Evolutionary conservation across 2,888 invertebrate species (phyloP).

Genomic region (Melangyna quadrimaculata): DNA sequence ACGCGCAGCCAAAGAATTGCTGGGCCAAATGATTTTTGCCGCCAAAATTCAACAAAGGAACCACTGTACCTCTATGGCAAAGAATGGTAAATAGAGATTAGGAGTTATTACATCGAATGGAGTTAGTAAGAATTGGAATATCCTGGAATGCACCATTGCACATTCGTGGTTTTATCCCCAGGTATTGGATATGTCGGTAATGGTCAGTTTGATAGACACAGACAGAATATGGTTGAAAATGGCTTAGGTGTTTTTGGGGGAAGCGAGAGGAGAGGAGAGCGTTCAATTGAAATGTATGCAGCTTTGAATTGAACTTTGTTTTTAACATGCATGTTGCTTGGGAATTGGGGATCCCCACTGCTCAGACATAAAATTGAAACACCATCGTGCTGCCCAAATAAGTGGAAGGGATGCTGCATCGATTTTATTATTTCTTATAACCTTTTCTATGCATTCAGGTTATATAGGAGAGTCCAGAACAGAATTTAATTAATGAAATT

Average conservation of each 20-base stretch:
- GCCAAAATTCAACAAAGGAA: too few species aligned
- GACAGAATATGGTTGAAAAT: not conserved
- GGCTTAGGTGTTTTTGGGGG: not conserved
- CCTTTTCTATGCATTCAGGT: not conserved
- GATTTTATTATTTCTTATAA: not conserved
- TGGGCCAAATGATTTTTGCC: too few species aligned
- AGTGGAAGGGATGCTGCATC: not conserved
- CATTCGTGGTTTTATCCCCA: conserved; percentile 2
- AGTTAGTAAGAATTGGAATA: conserved; percentile 6
- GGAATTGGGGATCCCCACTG: conserved; percentile 1
- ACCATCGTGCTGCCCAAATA: not conserved
- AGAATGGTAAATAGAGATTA: not conserved
- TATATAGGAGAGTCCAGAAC: not conserved
- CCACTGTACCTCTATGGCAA: not conserved
- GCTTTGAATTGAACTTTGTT: conserved; percentile 31
- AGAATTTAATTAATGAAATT: conserved; percentile 31
- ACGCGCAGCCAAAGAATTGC: too few species aligned
- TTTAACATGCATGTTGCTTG: not conserved
- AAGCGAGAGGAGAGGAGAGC: too few species aligned
- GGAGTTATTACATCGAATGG: conserved; percentile 25
- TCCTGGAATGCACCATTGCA: conserved; percentile 5
- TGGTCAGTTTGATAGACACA: conserved; percentile 12
- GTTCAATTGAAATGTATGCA: not conserved
- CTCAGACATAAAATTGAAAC: conserved; percentile 9
- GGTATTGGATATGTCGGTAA: not conserved